These are phyloP conservation scores for Lytechinus pictus DNA, from an alignment of 35 echinoderm and acorn worm species.

Conservation along the genomic window DNA sequence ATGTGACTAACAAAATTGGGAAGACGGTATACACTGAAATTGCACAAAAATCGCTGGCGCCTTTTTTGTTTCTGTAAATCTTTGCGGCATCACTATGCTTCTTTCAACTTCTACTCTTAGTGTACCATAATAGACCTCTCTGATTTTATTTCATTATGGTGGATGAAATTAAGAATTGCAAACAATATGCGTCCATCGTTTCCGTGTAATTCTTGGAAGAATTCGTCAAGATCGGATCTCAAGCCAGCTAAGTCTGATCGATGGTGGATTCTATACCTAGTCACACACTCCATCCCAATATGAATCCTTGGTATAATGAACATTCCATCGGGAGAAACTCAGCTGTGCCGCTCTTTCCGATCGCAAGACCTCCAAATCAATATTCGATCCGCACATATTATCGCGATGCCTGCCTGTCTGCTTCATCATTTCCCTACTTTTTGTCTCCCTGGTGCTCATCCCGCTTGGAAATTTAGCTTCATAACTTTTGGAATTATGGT, in stretches of 20 bases:
- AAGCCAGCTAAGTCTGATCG: neutral
- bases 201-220: neutral
- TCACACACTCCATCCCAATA: neutral
- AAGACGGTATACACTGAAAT: neutral
- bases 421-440: too few species aligned
- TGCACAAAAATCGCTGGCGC: too few species aligned
- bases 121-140: neutral
- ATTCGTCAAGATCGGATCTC: neutral
- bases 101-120: neutral
- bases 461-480: neutral
- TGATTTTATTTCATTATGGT: neutral
- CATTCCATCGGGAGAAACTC: neutral
- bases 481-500: neutral
- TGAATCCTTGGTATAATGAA: neutral
- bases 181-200: neutral
- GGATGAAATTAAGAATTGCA: neutral
- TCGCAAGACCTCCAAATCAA: slow-evolving; percentile 1
- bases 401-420: neutral
- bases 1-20: neutral
- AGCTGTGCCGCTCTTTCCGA: neutral
- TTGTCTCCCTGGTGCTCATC: neutral
- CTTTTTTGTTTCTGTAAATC: too few species aligned
- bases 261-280: neutral
- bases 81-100: neutral
- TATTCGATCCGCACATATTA: neutral